These are phyloP conservation scores for Phrynocephalus vlangalii DNA, from an alignment of 2,797 vertebrate genomes.

Conservation along the genomic window DNA sequence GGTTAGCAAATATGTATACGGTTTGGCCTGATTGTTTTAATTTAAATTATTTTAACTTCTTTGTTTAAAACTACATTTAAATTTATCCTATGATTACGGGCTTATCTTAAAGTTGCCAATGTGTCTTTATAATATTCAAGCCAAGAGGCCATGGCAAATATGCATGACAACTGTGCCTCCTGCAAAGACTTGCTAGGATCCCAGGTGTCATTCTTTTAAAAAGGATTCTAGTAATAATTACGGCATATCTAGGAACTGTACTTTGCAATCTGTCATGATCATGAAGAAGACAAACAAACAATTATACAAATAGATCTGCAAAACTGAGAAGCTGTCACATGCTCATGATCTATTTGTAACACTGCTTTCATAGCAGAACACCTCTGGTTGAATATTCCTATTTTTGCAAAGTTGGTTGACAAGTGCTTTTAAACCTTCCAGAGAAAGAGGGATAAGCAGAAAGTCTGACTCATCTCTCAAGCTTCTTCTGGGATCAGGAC, in stretches of 20 bases:
- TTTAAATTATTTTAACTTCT: neutral
- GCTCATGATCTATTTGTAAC: neutral
- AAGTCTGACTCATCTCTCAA: neutral
- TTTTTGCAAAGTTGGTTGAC: neutral
- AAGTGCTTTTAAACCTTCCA: neutral
- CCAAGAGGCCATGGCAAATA: neutral
- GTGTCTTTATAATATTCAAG: neutral
- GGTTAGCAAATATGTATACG: no score
- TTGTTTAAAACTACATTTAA: neutral
- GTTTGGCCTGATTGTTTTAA: neutral
- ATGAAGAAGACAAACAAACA: constrained; percentile 1
- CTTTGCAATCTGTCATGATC: neutral
- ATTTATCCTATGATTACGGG: no score
- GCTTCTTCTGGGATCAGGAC: neutral
- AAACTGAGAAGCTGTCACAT: neutral
- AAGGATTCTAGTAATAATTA: neutral
- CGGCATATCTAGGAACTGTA: neutral
- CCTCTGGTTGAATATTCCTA: neutral
- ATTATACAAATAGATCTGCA: neutral
- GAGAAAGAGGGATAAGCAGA: neutral
- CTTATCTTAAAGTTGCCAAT: neutral
- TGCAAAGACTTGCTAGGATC: neutral
- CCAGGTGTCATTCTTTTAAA: neutral
- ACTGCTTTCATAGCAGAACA: neutral
- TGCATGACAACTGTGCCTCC: neutral